Conservation (phyloP, 2,113 vertebrate genomes). For the Podarcis raffonei region DNA sequence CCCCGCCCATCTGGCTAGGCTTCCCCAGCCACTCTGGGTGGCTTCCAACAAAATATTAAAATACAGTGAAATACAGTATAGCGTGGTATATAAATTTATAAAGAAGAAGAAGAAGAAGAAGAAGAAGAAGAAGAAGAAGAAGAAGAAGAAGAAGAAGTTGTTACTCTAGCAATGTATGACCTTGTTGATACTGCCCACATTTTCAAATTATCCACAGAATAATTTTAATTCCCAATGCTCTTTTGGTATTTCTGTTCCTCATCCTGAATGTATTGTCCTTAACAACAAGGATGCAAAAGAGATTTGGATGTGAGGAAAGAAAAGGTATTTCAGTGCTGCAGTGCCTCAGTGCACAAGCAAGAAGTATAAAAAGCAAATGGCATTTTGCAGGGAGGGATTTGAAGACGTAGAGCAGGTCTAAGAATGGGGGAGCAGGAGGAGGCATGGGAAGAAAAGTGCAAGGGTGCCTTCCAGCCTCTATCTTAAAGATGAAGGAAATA, state of each 20-base stretch:
- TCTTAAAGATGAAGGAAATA: background rate
- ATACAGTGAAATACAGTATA: too few species aligned
- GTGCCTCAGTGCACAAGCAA: background rate
- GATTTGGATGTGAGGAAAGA: background rate
- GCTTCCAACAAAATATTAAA: too few species aligned
- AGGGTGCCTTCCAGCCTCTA: background rate
- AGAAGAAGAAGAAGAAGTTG: too few species aligned
- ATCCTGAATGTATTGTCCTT: too few species aligned
- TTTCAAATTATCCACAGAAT: background rate
- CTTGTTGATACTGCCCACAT: background rate
- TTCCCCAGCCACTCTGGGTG: too few species aligned
- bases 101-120: too few species aligned
- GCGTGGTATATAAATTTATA: too few species aligned
- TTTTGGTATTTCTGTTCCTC: background rate
- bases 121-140: too few species aligned
- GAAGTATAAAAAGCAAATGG: background rate
- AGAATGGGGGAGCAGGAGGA: too few species aligned
- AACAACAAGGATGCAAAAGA: background rate
- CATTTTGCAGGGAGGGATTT: background rate
- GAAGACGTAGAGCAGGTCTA: too few species aligned
- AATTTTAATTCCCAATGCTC: background rate
- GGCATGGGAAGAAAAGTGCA: background rate
- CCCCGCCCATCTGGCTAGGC: too few species aligned
- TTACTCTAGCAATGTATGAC: background rate
- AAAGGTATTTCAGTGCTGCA: background rate